phyloP scores from a whole-genome alignment of 2,888 invertebrate species.

The Synergus gifuensis region DNA sequence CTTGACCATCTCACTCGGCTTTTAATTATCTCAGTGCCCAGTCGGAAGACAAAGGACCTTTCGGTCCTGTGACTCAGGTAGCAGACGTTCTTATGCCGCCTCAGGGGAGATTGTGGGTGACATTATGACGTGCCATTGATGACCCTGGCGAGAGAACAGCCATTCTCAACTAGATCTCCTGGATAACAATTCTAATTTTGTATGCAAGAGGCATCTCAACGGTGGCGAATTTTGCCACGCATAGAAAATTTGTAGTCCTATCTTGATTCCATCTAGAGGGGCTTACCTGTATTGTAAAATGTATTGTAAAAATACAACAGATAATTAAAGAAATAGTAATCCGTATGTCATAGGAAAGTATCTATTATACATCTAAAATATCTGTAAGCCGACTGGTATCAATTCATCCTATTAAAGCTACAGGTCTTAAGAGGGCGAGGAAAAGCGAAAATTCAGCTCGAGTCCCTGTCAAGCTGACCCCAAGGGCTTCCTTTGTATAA shows the following conservation, averaged over 20 bases:
- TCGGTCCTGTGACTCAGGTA: slow-evolving; percentile 57
- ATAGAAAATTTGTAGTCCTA: neutral
- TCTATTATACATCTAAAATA: neutral
- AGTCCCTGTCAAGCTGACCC: neutral
- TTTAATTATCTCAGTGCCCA: slow-evolving; percentile 70
- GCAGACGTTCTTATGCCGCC: slow-evolving; percentile 29
- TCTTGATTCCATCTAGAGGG: neutral
- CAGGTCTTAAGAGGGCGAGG: slow-evolving; percentile 2
- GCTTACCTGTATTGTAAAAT: too few species aligned
- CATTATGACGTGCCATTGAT: slow-evolving; percentile 61
- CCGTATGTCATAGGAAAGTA: too few species aligned
- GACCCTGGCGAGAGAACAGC: slow-evolving; percentile 47
- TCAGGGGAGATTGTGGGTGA: slow-evolving; percentile 48
- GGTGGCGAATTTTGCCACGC: slow-evolving; percentile 16
- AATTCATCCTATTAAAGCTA: slow-evolving; percentile 17
- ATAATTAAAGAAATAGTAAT: neutral
- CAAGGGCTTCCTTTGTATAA: slow-evolving; percentile 36
- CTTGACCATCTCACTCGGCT: slow-evolving; percentile 60
- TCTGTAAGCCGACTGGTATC: neutral
- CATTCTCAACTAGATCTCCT: slow-evolving; percentile 14
- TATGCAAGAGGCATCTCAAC: slow-evolving; percentile 15
- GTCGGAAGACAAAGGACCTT: slow-evolving; percentile 65
- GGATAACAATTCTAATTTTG: slow-evolving; percentile 13
- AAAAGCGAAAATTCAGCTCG: slow-evolving; percentile 8
- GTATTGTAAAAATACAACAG: too few species aligned